Conservation (phyloP, 2,888 invertebrate genomes). For the Chrysotoxum bicinctum region DNA sequence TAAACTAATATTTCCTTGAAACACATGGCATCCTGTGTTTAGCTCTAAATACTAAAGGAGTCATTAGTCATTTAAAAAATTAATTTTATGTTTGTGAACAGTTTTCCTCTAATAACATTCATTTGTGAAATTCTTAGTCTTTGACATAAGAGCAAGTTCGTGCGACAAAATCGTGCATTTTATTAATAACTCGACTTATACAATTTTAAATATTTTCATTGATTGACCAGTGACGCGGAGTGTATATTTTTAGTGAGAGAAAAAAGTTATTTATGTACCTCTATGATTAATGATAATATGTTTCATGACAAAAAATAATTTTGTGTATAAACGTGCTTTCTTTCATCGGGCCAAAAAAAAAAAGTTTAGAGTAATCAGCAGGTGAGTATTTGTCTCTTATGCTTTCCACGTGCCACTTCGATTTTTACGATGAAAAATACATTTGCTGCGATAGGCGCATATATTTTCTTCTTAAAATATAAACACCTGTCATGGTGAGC, state of each 20-base stretch:
- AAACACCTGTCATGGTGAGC: constrained; percentile 8
- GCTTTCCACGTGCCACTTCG: neutral
- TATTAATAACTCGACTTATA: too few species aligned
- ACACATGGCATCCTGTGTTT: too few species aligned
- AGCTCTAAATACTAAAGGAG: too few species aligned
- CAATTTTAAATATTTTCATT: too few species aligned
- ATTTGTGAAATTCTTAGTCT: too few species aligned
- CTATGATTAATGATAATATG: constrained; percentile 40
- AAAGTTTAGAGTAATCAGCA: neutral
- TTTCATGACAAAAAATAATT: constrained; percentile 24
- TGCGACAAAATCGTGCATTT: too few species aligned
- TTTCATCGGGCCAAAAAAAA: neutral
- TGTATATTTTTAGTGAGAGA: neutral
- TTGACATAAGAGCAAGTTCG: too few species aligned
- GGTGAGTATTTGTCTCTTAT: neutral
- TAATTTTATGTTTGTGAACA: too few species aligned
- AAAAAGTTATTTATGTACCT: neutral
- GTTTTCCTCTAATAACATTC: too few species aligned
- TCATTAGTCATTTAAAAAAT: too few species aligned
- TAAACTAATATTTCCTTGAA: too few species aligned
- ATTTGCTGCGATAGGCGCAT: neutral
- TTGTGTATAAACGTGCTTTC: constrained; percentile 16
- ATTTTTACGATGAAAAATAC: neutral
- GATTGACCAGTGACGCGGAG: neutral
- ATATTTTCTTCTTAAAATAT: neutral